Evolutionary conservation across 2,113 vertebrate genomes (phyloP), one percentile per base, ranked within the genome.

Genomic region (Baryphthengus martii): DNA sequence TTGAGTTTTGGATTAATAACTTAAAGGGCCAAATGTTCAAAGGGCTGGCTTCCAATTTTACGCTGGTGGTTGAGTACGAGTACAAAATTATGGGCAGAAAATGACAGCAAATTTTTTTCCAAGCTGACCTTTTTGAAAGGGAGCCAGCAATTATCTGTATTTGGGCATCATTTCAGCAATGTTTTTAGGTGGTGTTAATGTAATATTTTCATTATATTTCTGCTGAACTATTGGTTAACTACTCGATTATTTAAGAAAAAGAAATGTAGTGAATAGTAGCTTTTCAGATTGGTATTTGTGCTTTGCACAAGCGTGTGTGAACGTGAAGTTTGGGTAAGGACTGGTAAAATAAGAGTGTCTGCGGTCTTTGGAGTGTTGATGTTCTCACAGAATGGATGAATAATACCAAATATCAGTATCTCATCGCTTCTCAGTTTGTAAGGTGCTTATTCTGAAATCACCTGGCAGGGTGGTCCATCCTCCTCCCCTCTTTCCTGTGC

Each of bases 141-240:
- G 49, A 94, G 90, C 92, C 92, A 96, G 76, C 86, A 76, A 62
- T 95, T 90, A 61, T 82, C 76, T 90, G 76, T 39, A n/a, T 71
- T 88, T 94, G 88, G 88, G 86, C 93, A 66, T 44, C 2, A 26
- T 28, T 89, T 95, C 86, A 93, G 79, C 86, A 78, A 17, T 84
- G 80, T 50, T 96, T 96, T 94, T 92, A 92, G 86, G 93, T 94
- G 83, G 71, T 96, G 76, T 58, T 87, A 95, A 87, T 90, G 62
- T 66, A 90, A 31, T 95, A 81, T 96, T 96, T 94, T 90, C 49
- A n/a, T 90, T 94, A n/a, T 87, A 62, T 86, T 84, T 89, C 71
- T 85, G 10, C 76, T 76, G 56, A 40, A 26, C 65, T 94, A 92
- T 96, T 92, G 93, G 92, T 93, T 92, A 93, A 70, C n/a, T 76